phyloP scores from a whole-genome alignment of 2,797 vertebrate genomes.

The Mareca strepera region DNA sequence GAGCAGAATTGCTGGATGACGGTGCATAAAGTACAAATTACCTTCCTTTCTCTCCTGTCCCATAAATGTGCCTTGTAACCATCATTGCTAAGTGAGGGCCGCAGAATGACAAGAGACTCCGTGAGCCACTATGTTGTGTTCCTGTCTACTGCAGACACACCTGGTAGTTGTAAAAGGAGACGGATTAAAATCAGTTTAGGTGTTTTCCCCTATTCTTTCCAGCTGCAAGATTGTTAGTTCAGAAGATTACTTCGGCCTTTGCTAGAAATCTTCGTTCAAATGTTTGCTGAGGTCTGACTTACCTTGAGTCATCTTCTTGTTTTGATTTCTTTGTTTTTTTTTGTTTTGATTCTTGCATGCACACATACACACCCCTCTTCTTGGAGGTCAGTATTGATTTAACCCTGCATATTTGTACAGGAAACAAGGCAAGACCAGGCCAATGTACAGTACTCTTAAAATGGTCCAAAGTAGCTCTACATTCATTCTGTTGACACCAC shows the following conservation, averaged over 20 bases:
- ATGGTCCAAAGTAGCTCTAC: neutral
- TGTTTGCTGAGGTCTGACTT: slow-evolving; percentile 2
- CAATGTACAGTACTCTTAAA: neutral
- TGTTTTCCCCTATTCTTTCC: neutral
- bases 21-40: neutral
- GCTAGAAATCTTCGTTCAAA: neutral
- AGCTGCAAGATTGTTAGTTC: neutral
- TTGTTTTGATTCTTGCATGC: slow-evolving; percentile 11
- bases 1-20: neutral
- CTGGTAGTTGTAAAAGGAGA: neutral
- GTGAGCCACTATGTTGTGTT: neutral
- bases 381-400: neutral
- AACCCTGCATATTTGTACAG: neutral
- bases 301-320: neutral
- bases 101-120: neutral
- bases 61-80: neutral
- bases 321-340: neutral
- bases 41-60: neutral
- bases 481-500: neutral
- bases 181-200: neutral
- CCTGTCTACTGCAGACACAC: neutral
- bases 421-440: neutral
- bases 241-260: neutral
- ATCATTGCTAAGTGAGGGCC: neutral
- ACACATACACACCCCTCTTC: neutral